Evolutionary conservation across 2,797 vertebrate species (phyloP).

Genomic region (Arnoldichthys spilopterus): DNA sequence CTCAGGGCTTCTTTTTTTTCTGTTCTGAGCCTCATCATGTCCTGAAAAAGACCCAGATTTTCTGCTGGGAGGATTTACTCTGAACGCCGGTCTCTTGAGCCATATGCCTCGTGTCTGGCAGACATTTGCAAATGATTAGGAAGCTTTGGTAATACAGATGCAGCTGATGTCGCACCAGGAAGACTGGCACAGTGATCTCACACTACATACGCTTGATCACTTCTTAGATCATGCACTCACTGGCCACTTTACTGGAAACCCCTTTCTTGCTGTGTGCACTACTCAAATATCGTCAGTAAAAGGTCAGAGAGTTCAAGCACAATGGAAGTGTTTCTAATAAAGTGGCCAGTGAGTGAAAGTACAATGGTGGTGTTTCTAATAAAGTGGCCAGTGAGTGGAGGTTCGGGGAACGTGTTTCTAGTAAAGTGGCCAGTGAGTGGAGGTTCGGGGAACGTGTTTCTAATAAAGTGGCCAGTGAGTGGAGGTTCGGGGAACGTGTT

Average conservation of each 20-base stretch:
- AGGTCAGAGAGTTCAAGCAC: background rate
- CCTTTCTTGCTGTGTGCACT: background rate
- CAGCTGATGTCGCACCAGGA: background rate
- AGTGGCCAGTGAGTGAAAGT: background rate
- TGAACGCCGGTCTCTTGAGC: slow-evolving; percentile 2
- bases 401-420: no score
- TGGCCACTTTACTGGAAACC: background rate
- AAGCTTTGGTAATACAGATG: background rate
- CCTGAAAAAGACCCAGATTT: slow-evolving; percentile 13
- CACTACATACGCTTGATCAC: background rate
- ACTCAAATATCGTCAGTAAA: no score
- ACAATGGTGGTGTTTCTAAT: no score
- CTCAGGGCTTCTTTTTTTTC: slow-evolving; percentile 7
- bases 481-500: no score
- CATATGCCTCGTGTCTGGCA: background rate
- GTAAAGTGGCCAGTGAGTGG: no score
- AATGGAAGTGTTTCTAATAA: background rate
- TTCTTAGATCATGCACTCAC: background rate
- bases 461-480: no score
- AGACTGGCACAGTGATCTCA: background rate
- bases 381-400: no score
- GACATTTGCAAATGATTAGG: background rate
- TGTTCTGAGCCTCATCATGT: background rate
- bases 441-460: no score
- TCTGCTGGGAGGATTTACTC: slow-evolving; percentile 1